These are phyloP conservation scores for Phrynocephalus guinanensis DNA, from an alignment of 2,797 vertebrate genomes.

Conservation along the genomic window DNA sequence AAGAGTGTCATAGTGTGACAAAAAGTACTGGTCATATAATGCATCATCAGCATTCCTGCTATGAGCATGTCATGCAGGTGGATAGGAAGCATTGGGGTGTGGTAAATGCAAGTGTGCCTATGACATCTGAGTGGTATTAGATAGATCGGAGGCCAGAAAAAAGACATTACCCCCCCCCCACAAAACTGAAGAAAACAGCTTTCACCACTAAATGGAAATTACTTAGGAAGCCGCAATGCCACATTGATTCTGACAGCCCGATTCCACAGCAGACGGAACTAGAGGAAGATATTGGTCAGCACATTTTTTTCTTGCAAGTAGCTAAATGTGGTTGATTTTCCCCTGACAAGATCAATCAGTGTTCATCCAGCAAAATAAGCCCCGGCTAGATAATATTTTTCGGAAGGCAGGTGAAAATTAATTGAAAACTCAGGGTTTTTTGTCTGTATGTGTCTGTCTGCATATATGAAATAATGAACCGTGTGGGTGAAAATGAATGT, in stretches of 20 bases:
- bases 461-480: constrained; percentile 40
- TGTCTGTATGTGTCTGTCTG: background rate
- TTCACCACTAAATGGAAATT: constrained; percentile 80
- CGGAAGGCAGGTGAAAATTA: constrained; percentile 49
- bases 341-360: constrained; percentile 67
- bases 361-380: constrained; percentile 57
- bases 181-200: constrained; percentile 76
- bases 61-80: constrained; percentile 63
- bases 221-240: constrained; percentile 79
- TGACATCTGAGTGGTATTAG: constrained; percentile 70
- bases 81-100: constrained; percentile 66
- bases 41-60: constrained; percentile 64
- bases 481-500: constrained; percentile 41
- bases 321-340: constrained; percentile 70
- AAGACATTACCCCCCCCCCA: constrained; percentile 60
- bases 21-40: constrained; percentile 63
- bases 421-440: constrained; percentile 57
- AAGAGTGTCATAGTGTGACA: constrained; percentile 66
- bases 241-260: constrained; percentile 79
- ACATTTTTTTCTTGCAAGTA: constrained; percentile 63
- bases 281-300: constrained; percentile 71
- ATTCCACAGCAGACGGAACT: constrained; percentile 70
- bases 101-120: constrained; percentile 63
- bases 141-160: constrained; percentile 70
- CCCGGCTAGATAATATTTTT: constrained; percentile 61